A percentile compares a stretch with the other conserved stretches of the same genome.
phyloP scores from a whole-genome alignment of 2,888 invertebrate genomes.

The Drosophila suboccidentalis region DNA sequence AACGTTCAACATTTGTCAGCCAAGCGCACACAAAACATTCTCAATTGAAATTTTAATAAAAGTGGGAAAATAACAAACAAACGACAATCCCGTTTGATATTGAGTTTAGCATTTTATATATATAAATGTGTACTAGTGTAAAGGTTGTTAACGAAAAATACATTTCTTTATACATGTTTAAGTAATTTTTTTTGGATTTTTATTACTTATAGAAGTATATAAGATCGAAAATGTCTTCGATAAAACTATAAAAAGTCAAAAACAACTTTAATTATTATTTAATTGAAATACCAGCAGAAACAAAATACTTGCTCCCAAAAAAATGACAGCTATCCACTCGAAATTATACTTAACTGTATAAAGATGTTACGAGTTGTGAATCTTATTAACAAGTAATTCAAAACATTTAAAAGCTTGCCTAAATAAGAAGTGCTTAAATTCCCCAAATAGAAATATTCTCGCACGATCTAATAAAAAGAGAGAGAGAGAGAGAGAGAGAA shows the following conservation, averaged over 20 bases:
- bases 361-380: conserved; percentile 7
- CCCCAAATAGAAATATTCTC: background rate
- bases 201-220: no score
- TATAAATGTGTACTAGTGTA: no score
- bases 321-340: background rate
- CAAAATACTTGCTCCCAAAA: background rate
- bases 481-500: background rate
- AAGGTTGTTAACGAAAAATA: no score
- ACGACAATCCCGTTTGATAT: conserved; percentile 28
- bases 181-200: no score
- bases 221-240: no score
- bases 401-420: background rate
- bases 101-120: conserved; percentile 46
- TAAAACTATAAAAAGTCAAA: no score
- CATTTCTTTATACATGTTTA: no score
- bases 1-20: background rate
- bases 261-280: background rate
- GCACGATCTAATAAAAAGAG: background rate
- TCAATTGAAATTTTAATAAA: conserved; percentile 16
- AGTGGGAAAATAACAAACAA: conserved; percentile 6
- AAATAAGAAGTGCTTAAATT: background rate
- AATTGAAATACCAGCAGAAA: background rate
- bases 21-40: conserved; percentile 14
- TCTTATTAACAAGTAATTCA: background rate
- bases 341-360: background rate